Percentiles rank a stretch among this genome's conserved stretches.
Evolutionary conservation across 2,797 vertebrate genomes (phyloP).

Genomic region (Mycteria americana): DNA sequence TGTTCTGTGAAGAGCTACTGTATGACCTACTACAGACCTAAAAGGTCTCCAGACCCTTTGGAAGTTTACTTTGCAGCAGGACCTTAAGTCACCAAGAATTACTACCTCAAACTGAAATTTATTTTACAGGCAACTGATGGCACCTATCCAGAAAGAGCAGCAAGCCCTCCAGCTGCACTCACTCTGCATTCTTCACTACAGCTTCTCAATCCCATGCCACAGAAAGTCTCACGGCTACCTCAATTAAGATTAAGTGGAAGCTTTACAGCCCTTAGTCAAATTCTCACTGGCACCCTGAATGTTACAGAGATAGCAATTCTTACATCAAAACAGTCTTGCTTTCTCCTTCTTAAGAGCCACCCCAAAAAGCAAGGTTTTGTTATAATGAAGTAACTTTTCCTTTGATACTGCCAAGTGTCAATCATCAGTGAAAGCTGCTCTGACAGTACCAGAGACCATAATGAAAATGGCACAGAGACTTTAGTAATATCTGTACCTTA

Average conservation of each 20-base stretch:
- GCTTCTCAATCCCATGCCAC: not conserved
- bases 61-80: not conserved
- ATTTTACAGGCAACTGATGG: not conserved
- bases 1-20: not conserved
- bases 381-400: not conserved
- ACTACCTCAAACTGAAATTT: not conserved
- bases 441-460: not conserved
- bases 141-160: not conserved
- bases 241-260: not conserved
- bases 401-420: not conserved
- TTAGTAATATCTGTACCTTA: not conserved
- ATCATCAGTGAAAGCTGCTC: not conserved
- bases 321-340: not conserved
- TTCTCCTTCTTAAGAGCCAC: not conserved
- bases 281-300: not conserved
- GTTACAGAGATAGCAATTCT: not conserved
- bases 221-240: not conserved
- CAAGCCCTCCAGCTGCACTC: not conserved
- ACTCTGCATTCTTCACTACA: not conserved
- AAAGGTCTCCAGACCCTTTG: not conserved
- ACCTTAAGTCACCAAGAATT: not conserved
- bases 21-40: not conserved
- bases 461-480: not conserved
- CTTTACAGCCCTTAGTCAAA: not conserved
- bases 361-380: not conserved